Conservation (phyloP, 2,888 invertebrate species). For the Axea sp. region DNA sequence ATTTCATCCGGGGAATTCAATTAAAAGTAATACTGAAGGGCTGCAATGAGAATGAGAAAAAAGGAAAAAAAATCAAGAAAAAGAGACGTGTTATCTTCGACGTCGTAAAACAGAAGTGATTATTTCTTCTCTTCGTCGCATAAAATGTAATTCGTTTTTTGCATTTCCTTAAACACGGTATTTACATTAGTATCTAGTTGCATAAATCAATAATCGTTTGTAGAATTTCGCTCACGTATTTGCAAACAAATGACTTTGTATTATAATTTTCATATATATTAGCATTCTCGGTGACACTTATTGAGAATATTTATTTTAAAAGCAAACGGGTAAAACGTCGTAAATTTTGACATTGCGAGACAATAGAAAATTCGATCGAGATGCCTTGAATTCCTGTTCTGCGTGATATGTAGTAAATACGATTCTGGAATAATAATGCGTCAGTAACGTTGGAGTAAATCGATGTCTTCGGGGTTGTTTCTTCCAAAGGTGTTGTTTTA, state of each 20-base stretch:
- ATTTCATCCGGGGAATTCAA: constrained; percentile 77
- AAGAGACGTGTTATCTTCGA: constrained; percentile 62
- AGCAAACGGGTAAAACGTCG: constrained; percentile 58
- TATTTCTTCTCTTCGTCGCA: constrained; percentile 62
- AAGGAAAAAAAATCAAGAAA: constrained; percentile 58
- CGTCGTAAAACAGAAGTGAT: constrained; percentile 58
- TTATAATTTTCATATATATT: not conserved
- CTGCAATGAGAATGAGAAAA: constrained; percentile 49
- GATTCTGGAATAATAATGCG: constrained; percentile 77
- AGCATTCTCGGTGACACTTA: constrained; percentile 1
- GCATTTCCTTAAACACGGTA: constrained; percentile 12
- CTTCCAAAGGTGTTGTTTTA: too few species aligned
- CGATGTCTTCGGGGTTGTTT: constrained; percentile 47
- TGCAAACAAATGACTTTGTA: not conserved
- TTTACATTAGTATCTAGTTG: constrained; percentile 30
- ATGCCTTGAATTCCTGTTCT: constrained; percentile 76
- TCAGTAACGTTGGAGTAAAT: constrained; percentile 42
- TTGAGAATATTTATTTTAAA: constrained; percentile 10
- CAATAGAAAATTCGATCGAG: constrained; percentile 76
- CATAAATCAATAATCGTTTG: constrained; percentile 6
- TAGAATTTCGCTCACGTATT: not conserved
- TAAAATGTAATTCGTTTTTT: constrained; percentile 39
- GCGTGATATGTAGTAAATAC: constrained; percentile 75
- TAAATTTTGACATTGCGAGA: constrained; percentile 70
- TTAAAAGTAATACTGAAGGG: constrained; percentile 75